A percentile compares a stretch with the other conserved stretches of the same genome.
These are phyloP conservation scores for Spongia lamella DNA, from an alignment of 37 sponge, comb jelly and placozoan species.

Conservation along the genomic window DNA sequence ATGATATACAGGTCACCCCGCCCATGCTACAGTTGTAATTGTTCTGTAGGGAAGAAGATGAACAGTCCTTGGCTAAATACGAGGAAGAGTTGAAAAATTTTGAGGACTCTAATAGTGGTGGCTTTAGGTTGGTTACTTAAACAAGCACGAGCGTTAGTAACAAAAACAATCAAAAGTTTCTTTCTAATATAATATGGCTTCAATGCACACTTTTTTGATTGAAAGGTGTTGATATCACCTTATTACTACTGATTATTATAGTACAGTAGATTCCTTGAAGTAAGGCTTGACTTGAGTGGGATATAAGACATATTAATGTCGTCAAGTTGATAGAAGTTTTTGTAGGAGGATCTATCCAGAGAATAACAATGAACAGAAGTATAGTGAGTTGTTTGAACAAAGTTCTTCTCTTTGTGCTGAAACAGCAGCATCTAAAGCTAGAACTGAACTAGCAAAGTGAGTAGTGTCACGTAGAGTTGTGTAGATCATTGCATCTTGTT, in stretches of 20 bases:
- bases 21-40: not conserved
- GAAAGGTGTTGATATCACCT: too few relatives aligned
- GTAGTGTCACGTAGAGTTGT: too few relatives aligned
- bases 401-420: constrained; percentile 88
- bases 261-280: too few relatives aligned
- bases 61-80: not conserved
- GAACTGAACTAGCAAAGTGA: constrained; percentile 71
- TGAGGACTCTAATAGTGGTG: constrained; percentile 18
- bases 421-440: constrained; percentile 88
- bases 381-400: constrained; percentile 83
- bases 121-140: constrained; percentile 8
- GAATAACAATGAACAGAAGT: constrained; percentile 64
- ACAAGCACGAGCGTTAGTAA: too few relatives aligned
- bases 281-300: too few relatives aligned
- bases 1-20: not conserved
- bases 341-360: constrained; percentile 80
- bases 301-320: too few relatives aligned
- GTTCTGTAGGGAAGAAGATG: constrained; percentile 3
- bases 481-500: not conserved
- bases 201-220: too few relatives aligned
- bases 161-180: too few relatives aligned
- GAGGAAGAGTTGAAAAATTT: constrained; percentile 8
- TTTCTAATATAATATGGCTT: too few relatives aligned
- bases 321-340: too few relatives aligned
- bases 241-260: too few relatives aligned